Evolutionary conservation across 2,113 vertebrate species (phyloP).

Genomic region (Galeopterus variegatus): DNA sequence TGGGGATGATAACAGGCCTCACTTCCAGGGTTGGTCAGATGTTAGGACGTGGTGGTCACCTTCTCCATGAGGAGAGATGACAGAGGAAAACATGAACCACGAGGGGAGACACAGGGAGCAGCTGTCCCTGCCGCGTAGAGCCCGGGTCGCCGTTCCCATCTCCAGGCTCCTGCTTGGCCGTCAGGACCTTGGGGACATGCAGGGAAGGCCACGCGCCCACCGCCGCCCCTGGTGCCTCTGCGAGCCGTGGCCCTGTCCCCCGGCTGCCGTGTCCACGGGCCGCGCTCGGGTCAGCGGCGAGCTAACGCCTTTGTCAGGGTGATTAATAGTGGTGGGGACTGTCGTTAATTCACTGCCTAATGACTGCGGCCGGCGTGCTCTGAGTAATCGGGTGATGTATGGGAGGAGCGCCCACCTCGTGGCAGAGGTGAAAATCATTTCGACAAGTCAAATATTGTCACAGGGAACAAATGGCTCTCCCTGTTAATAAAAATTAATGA

Average conservation of each 20-base stretch:
- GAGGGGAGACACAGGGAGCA: background rate
- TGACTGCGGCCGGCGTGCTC: conserved; percentile 95
- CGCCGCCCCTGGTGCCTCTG: rapidly evolving
- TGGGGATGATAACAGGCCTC: rapidly evolving
- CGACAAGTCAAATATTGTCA: conserved; percentile 97
- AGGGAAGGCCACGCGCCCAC: background rate
- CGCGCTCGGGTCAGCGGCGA: conserved; percentile 91
- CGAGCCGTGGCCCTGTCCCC: conserved; percentile 77
- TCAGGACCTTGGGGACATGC: background rate
- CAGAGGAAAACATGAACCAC: rapidly evolving
- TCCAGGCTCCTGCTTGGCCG: background rate
- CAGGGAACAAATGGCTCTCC: conserved; percentile 94
- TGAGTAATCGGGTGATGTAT: conserved; percentile 99
- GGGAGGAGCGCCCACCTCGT: conserved; percentile 93
- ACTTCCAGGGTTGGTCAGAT: rapidly evolving
- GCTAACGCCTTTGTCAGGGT: conserved; percentile 98
- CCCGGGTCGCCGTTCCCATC: rapidly evolving
- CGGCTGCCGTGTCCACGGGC: conserved; percentile 87
- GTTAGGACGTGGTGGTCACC: rapidly evolving
- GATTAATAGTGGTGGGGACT: conserved; percentile 98
- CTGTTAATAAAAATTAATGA: conserved; percentile 98
- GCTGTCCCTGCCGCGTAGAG: background rate
- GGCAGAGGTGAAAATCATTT: conserved; percentile 99
- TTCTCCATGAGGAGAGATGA: rapidly evolving
- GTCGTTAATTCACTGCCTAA: conserved; percentile 99